Evolutionary conservation across 1,140 invertebrate species (phyloP).

Genomic region (Hetaerina americana): DNA sequence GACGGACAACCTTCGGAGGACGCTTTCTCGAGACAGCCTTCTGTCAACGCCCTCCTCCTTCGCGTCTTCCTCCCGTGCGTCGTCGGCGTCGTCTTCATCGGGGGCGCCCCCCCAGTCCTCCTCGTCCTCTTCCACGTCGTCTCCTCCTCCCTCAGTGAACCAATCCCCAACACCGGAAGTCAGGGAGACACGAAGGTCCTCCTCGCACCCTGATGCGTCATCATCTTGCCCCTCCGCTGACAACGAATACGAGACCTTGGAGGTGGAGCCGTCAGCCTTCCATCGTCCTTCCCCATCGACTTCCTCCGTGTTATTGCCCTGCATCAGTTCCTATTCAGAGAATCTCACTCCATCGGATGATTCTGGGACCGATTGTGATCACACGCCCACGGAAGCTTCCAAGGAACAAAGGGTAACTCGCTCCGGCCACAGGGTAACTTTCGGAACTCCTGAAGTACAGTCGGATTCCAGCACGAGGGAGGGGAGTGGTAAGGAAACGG

Average conservation of each 20-base stretch:
- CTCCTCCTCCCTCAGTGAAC: background rate
- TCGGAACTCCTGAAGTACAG: background rate
- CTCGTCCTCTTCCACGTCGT: background rate
- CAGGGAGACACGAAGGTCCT: background rate
- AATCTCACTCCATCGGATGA: background rate
- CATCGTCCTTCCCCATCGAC: background rate
- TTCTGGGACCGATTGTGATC: background rate
- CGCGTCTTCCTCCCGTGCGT: background rate
- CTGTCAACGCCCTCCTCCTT: background rate
- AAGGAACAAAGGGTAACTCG: background rate
- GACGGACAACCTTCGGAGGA: background rate
- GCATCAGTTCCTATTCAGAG: background rate
- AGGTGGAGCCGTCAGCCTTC: background rate
- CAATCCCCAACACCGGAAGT: background rate
- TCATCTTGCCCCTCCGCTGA: background rate
- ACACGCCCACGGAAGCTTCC: background rate
- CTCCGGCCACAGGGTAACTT: background rate
- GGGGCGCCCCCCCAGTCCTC: background rate
- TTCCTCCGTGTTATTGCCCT: background rate
- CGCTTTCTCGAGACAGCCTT: background rate
- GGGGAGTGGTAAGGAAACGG: background rate
- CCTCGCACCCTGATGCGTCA: background rate
- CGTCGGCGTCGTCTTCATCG: background rate
- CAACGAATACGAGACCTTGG: background rate
- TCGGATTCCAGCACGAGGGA: background rate